Percentiles rank a stretch among this genome's conserved stretches.
phyloP scores from a whole-genome alignment of 1,140 invertebrate genomes.

The Muscidifurax raptorellus region DNA sequence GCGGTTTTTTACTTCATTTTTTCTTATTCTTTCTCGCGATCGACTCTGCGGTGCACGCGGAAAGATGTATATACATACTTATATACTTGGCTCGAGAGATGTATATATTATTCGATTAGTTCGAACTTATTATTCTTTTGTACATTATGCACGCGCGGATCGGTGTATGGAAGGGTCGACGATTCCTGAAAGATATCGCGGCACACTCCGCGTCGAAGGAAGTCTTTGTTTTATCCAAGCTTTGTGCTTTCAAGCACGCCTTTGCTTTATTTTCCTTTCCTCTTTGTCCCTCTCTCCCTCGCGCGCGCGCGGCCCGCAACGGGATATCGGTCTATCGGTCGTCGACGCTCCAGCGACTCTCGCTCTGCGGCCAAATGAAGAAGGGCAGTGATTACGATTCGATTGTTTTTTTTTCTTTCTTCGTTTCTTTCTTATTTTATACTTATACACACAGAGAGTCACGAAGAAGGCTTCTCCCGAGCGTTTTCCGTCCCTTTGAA shows the following conservation, averaged over 20 bases:
- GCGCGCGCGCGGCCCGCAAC: background rate
- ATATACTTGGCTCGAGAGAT: background rate
- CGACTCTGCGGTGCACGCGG: background rate
- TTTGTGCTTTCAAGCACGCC: too few relatives aligned
- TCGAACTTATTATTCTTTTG: too few relatives aligned
- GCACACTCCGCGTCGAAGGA: too few relatives aligned
- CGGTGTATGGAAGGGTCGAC: too few relatives aligned
- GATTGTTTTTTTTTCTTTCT: background rate
- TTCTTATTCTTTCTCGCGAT: background rate
- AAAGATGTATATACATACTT: too few relatives aligned
- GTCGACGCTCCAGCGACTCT: slow-evolving; percentile 1
- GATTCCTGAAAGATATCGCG: too few relatives aligned
- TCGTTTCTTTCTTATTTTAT: background rate
- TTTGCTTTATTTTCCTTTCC: background rate
- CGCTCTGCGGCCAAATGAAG: slow-evolving; percentile 3
- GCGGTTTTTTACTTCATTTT: slow-evolving; percentile 28
- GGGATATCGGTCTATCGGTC: slow-evolving; percentile 14
- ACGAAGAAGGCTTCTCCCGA: background rate
- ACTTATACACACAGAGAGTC: background rate
- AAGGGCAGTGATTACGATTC: background rate
- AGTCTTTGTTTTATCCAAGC: background rate
- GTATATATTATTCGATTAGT: too few relatives aligned
- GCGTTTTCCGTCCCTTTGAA: background rate
- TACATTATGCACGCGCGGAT: too few relatives aligned
- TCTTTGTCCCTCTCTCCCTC: background rate